phyloP scores from a whole-genome alignment of 2,113 vertebrate genomes.

The Thunnus maccoyii region DNA sequence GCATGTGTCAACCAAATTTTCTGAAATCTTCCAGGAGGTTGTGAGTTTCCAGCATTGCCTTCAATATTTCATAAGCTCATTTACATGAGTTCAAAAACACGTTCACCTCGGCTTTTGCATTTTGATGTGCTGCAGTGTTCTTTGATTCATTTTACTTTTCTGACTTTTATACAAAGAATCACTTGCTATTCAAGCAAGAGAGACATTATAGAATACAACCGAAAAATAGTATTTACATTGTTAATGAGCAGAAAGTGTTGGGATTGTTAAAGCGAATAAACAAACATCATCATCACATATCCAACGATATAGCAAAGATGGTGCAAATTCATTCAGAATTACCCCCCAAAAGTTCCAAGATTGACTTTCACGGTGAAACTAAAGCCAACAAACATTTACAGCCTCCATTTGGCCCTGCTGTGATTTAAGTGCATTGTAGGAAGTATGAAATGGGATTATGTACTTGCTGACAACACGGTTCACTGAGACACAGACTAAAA shows the following conservation, averaged over 20 bases:
- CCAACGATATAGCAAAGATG: neutral
- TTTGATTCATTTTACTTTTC: conserved; percentile 18
- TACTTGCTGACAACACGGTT: conserved; percentile 25
- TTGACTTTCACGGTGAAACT: conserved; percentile 4
- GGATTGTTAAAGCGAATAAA: neutral
- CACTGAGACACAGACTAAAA: conserved; percentile 29
- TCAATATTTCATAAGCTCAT: conserved; percentile 46
- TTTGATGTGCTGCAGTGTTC: conserved; percentile 1
- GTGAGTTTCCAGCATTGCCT: conserved; percentile 26
- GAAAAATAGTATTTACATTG: conserved; percentile 1
- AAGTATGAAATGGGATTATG: conserved; percentile 49
- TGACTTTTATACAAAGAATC: neutral
- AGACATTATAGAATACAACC: neutral
- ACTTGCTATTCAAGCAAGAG: conserved; percentile 6
- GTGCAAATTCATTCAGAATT: conserved; percentile 5
- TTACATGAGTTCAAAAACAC: conserved; percentile 43
- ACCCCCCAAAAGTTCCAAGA: neutral
- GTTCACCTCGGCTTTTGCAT: conserved; percentile 24
- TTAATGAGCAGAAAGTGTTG: neutral
- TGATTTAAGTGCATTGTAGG: conserved; percentile 32
- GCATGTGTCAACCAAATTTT: conserved; percentile 22
- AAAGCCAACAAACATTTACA: conserved; percentile 11
- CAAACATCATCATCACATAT: neutral
- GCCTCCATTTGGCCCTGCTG: conserved; percentile 10
- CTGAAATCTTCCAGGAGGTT: neutral